Base-by-base conservation (phyloP, 1,140 invertebrate genomes). In the Tetramorium simillimum region DNA sequence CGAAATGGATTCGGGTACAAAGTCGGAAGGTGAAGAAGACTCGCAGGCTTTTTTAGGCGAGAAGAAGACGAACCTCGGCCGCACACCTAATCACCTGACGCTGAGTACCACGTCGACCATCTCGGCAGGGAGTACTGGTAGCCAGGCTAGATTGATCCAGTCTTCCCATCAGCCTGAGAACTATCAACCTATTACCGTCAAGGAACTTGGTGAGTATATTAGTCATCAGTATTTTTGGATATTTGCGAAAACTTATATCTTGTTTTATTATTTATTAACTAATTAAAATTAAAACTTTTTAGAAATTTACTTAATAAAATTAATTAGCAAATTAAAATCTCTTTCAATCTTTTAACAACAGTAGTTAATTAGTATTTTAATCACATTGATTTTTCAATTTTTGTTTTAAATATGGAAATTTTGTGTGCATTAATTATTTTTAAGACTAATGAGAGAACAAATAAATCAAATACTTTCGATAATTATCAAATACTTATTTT, bases 91-190 rank as follows among this genome's bases (percentile, higher is more conserved):
- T 96, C 98, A 99, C 96, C 96, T 98, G 95, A 99, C 98, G 91
- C 96, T 99, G 93, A 98, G 98, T 96, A 99, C 98, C 89, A 98
- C 98, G 85, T 99, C 98, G 84, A 99, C 98, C 14, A 97, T 99
- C 93, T 99, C 98, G 87, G 98, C 98, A 85, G 98, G 98, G 90
- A 99, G 98, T 94, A 99, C 98, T 63, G 98, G 98, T 90, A 98
- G 98, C 93, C 98, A 99, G 94, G 98, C 98, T 24, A 97, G 98
- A 92, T 96, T 99, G 87, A 99, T 99, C 93, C 98, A 99, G 95
- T 98, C 98, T 82, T 99, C 98, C 87, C 98, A 99, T 95, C 98
- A 98, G 92, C 98, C 98, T 62, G 97, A 98, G 90, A 98, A 97
- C 92, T 98, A 98, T 95, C 98, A 98, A 89, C 98, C 98, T 37